Conservation (phyloP, 2,888 invertebrate genomes). For the Cylindroiulus punctatus region DNA sequence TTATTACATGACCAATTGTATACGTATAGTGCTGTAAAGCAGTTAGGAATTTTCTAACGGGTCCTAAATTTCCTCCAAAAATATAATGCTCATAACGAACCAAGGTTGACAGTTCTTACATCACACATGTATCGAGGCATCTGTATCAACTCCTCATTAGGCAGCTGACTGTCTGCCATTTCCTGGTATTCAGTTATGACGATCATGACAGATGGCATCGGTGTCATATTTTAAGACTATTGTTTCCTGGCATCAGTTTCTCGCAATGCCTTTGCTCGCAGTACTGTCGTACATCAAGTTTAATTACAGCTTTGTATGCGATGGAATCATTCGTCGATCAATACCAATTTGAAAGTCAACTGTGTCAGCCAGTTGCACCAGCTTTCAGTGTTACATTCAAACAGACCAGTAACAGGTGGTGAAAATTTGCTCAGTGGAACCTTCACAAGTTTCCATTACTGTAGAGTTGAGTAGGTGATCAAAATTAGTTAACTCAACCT, state of each 20-base stretch:
- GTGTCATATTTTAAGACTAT: background rate
- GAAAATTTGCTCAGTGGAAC: background rate
- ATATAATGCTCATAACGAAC: no score
- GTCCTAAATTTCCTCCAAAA: no score
- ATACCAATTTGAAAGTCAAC: constrained; percentile 7
- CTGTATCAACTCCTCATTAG: background rate
- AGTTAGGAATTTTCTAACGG: no score
- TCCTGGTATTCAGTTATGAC: background rate
- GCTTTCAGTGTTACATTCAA: background rate
- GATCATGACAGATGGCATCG: background rate
- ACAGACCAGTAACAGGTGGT: background rate
- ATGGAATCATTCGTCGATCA: background rate
- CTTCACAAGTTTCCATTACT: no score
- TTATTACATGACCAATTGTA: no score
- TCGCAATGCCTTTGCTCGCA: background rate
- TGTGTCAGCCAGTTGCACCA: background rate
- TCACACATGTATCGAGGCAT: background rate
- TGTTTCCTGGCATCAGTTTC: background rate
- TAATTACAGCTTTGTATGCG: background rate
- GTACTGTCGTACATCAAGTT: background rate
- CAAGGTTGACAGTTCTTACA: background rate
- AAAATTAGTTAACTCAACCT: no score
- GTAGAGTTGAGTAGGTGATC: no score
- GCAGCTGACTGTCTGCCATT: background rate
- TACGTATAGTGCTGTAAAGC: no score